Evolutionary conservation across 2,888 invertebrate genomes (phyloP), one percentile per base, ranked within the genome.

Genomic region (Thereva unica): DNA sequence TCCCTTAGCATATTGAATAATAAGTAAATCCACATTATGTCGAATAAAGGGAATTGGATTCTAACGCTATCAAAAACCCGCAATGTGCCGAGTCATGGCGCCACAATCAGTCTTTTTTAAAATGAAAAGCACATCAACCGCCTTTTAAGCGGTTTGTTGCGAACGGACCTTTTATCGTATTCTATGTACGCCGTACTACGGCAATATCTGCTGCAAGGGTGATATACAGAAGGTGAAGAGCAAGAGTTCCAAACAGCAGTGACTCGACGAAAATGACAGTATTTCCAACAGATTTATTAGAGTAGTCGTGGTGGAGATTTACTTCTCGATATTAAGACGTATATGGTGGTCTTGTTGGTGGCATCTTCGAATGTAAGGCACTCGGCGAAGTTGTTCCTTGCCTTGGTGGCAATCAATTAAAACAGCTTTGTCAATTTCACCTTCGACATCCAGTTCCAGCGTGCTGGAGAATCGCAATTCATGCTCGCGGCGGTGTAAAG

Each of bases 51-150:
- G 66, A 68, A 66, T 68, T 66, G 66, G 63, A 66, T 66, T 68
- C 66, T 66, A 68, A 66, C 61, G 61, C 61, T 61, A 61, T 61
- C 61, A 61, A 61, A 68, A 66, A 68, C 57, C 53, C 35, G 44
- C 50, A 64, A 67, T 66, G 56, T 69, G 69, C 65, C 52, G 49
- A 66, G 69, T 69, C 69, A 69, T 67, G 67, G 69, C 69, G 69
- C 69, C 69, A 69, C 69, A 69, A 69, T 69, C 69, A 69, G 69
- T 69, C 67, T 64, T 64, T 45, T 64, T 64, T 66, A 59, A 66
- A 68, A 66, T 59, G 64, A 64, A 66, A 68, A 61, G 64, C 66
- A 67, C 64, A 68, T 67, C 66, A 66, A 57, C 68, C 64, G 68
- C 66, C 64, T 68, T 64, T 68, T 66, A 64, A 64, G 66, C 66